These are phyloP conservation scores for Leucoraja ocellata DNA, from an alignment of 2,797 vertebrate species.

Conservation along the genomic window DNA sequence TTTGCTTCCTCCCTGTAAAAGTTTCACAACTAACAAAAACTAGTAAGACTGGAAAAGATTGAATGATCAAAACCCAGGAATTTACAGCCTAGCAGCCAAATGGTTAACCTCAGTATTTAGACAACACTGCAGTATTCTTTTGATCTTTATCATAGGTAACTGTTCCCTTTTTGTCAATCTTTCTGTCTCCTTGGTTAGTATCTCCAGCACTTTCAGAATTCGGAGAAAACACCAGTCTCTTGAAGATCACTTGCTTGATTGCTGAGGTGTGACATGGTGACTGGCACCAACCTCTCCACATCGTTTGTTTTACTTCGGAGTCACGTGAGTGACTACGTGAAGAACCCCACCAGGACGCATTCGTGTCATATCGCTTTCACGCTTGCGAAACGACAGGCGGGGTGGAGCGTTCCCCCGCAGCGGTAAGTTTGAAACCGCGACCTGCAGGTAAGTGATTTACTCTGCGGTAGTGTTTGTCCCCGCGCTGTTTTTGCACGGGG, in stretches of 20 bases:
- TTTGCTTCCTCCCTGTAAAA: background rate
- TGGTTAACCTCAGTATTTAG: constrained; percentile 23
- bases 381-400: too few relatives aligned
- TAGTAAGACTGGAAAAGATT: background rate
- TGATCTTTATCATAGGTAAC: constrained; percentile 64
- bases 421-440: too few relatives aligned
- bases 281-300: background rate
- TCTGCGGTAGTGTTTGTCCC: too few relatives aligned
- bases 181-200: constrained; percentile 30
- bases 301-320: background rate
- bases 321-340: too few relatives aligned
- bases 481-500: too few relatives aligned
- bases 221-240: background rate
- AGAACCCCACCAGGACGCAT: too few relatives aligned
- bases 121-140: constrained; percentile 51
- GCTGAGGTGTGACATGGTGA: constrained; percentile 5
- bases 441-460: too few relatives aligned
- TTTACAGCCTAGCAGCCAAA: background rate
- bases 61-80: background rate
- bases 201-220: constrained; percentile 26
- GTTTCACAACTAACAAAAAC: background rate
- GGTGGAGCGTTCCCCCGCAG: too few relatives aligned
- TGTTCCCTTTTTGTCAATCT: constrained; percentile 57
- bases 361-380: too few relatives aligned
- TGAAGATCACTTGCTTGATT: constrained; percentile 9